Conservation (phyloP, 2,888 invertebrate species). For the Nephrotoma flavescens region DNA sequence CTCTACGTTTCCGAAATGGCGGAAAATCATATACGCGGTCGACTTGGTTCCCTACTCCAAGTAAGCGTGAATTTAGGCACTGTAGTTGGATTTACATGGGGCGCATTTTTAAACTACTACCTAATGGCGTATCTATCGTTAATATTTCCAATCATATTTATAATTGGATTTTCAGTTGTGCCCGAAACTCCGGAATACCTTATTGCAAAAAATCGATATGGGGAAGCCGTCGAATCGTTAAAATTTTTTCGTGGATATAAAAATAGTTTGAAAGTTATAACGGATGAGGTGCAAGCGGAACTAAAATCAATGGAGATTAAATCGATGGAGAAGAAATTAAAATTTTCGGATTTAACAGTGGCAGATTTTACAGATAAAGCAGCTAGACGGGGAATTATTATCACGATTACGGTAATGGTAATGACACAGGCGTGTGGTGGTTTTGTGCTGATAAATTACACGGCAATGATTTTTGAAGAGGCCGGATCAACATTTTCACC, state of each 20-base stretch:
- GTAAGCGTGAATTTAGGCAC: too few relatives aligned
- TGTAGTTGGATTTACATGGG: not conserved
- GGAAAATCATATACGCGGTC: too few relatives aligned
- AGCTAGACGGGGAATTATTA: conserved; percentile 21
- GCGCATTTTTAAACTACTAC: not conserved
- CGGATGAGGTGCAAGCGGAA: not conserved
- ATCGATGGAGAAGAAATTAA: not conserved
- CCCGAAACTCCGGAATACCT: conserved; percentile 4
- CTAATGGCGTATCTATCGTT: not conserved
- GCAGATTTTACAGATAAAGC: conserved; percentile 13
- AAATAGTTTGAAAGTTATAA: not conserved
- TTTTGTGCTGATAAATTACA: conserved; percentile 28
- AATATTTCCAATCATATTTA: not conserved
- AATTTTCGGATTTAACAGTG: not conserved
- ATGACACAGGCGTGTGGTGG: conserved; percentile 27
- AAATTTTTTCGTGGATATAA: conserved; percentile 1
- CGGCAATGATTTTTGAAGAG: conserved; percentile 25
- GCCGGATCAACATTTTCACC: conserved; percentile 25
- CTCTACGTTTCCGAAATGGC: too few relatives aligned
- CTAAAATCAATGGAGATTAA: not conserved
- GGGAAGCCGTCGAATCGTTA: conserved; percentile 3
- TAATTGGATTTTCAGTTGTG: not conserved
- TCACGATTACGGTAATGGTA: conserved; percentile 22
- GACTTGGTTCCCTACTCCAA: too few relatives aligned
- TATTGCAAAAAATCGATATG: not conserved